Evolutionary conservation across 2,888 invertebrate genomes (phyloP).

Genomic region (Epirrhoe tristata): DNA sequence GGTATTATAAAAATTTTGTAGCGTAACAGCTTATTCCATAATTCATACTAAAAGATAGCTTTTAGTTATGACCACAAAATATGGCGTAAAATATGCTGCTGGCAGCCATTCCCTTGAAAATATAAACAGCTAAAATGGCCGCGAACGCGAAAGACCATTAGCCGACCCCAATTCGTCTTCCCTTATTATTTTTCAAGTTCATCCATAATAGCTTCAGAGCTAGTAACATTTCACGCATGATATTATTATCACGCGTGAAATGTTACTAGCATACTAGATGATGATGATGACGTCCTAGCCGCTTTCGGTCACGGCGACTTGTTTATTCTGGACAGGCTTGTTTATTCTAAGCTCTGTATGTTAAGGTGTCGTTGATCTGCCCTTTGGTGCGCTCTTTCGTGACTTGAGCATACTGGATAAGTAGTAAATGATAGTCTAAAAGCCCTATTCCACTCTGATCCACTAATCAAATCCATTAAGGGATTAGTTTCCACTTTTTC

Average conservation of each 20-base stretch:
- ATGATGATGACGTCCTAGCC: too few species aligned
- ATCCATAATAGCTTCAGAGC: conserved; percentile 36
- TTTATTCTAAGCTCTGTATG: too few species aligned
- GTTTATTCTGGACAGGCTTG: too few species aligned
- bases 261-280: too few species aligned
- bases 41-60: conserved; percentile 19
- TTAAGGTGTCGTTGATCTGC: too few species aligned
- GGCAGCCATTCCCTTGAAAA: conserved; percentile 26
- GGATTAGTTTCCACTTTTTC: too few species aligned
- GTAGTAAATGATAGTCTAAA: too few species aligned
- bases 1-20: conserved; percentile 1
- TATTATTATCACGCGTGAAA: background rate
- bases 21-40: conserved; percentile 15
- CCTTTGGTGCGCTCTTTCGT: too few species aligned
- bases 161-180: conserved; percentile 46
- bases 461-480: too few species aligned
- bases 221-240: conserved; percentile 1
- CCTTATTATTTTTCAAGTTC: conserved; percentile 49
- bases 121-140: conserved; percentile 41
- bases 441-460: too few species aligned
- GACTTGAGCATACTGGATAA: too few species aligned
- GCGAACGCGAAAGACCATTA: conserved; percentile 44
- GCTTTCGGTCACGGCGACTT: too few species aligned
- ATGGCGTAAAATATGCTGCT: conserved; percentile 18
- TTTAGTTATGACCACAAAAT: conserved; percentile 22